Base-by-base conservation (phyloP, 1,140 invertebrate species). In the Bombus affinis region DNA sequence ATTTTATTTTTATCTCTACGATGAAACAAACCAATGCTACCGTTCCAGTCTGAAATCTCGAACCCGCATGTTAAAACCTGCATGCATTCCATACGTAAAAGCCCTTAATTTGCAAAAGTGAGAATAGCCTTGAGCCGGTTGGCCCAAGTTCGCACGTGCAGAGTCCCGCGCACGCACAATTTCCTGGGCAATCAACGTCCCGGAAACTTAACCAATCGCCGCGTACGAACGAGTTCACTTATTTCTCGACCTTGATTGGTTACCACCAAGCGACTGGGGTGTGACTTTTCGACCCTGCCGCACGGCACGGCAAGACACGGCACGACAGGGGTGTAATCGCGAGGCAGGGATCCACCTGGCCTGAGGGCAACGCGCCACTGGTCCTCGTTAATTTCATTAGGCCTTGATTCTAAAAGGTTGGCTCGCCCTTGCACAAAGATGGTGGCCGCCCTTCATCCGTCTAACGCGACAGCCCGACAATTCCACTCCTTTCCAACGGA, bases 381-480 rank as follows among this genome's bases (percentile, higher is more conserved):
- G 91, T 80, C 90, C 89, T 92, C 87, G 91, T 91, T 93, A 92
- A 93, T 93, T 91, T 90, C 87, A 93, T 93, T 92, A 93, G 71
- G 87, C 65, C 66, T 76, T 75, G 88, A 93, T 92, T 93, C 91
- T 89, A 78, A 85, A 35, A 90, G 82, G 76, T 73, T 87, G 71
- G 28, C 77, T 82, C 80, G 81, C 83, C 89, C 83, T 68, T 68
- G 15, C 74, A 87, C 70, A 86, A 91, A 90, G 82, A 92, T 91
- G 91, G 89, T 87, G 86, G 81, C 39, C 73, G 71, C 73, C 70
- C 77, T 83, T 57, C 77, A 47, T 65, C 71, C 75, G 37, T 44
- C n/a, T n/a, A 13, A 37, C 65, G 15, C 18, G 18, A 18, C 68
- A 57, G 70, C 39, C 65, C 39, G 62, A 62, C 71, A 35, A 65